Evolutionary conservation across 2,888 invertebrate genomes (phyloP), one percentile per base, ranked within the genome.

Genomic region (Busseola fusca): DNA sequence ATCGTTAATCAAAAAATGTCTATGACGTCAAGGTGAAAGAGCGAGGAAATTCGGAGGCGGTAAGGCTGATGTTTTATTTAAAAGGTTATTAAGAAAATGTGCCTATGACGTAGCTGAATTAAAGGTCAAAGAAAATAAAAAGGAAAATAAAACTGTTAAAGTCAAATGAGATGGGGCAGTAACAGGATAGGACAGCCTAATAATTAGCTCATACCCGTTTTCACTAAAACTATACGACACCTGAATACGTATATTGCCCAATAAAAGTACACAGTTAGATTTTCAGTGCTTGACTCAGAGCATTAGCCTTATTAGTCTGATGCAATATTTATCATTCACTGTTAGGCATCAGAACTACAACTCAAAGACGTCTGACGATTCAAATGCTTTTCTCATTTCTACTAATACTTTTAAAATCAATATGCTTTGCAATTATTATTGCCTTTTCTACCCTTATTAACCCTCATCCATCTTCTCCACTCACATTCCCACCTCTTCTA

Each of bases 1-100:
- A 86, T 93, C 93, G 92, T 95, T 93, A 92, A 94, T 95, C 94
- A 95, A 93, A 92, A 92, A 92, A 92, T 88, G 91, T 92, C 93
- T 91, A 91, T 92, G 88, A 86, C 89, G 88, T 88, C 90, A 91
- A 91, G 91, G 91, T 90, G 87, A 88, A 85, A 84, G 85, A 89
- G 85, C 88, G 82, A 87, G 74, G 56, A 88, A 87, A 88, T 82
- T 82, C 76, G 70, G 76, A 81, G 74, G 73, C 59, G 74, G 78
- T 64, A 78, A 66, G 54, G 72, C 30, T 80, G 60, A 74, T 71
- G 50, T 74, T 78, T 59, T 69, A 69, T 75, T 72, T 72, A 73
- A 72, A 70, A 84, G 62, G 57, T 70, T 69, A 48, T 40, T 37
- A 60, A 42, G 34, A 66, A 69, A 74, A 40, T 64, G 9, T 52